Percentiles rank a stretch among this genome's conserved stretches.
Conservation (phyloP, 2,797 vertebrate genomes). For the Helostoma temminkii region DNA sequence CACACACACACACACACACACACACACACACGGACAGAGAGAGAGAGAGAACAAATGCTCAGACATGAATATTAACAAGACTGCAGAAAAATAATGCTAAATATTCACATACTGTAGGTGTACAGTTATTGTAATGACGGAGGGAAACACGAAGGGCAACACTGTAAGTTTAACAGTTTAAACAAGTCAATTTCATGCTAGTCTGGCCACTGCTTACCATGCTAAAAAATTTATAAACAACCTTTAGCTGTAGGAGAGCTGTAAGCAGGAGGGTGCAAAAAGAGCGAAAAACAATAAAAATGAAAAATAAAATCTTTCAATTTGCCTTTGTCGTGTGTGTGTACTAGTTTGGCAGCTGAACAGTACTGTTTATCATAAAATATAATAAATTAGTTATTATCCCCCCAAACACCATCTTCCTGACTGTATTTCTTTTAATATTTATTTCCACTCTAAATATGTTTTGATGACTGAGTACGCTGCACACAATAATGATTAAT, state of each 20-base stretch:
- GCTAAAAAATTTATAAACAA: slow-evolving; percentile 78
- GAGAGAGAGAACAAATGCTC: background rate
- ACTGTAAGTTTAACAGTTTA: slow-evolving; percentile 69
- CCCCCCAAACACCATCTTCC: background rate
- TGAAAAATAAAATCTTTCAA: slow-evolving; percentile 2
- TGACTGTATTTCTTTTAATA: slow-evolving; percentile 9
- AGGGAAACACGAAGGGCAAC: slow-evolving; percentile 51
- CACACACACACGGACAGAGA: background rate
- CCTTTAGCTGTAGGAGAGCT: slow-evolving; percentile 37
- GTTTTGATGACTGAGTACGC: slow-evolving; percentile 13
- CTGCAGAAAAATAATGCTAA: slow-evolving; percentile 8
- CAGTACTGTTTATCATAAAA: slow-evolving; percentile 27
- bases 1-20: background rate
- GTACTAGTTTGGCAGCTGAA: slow-evolving; percentile 15
- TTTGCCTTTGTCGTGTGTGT: background rate
- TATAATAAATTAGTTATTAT: slow-evolving; percentile 28
- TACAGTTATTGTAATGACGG: slow-evolving; percentile 50
- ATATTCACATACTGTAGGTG: background rate
- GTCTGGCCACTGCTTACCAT: slow-evolving; percentile 81
- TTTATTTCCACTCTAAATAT: slow-evolving; percentile 2
- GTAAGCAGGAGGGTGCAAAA: slow-evolving; percentile 19
- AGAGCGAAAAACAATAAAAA: slow-evolving; percentile 18
- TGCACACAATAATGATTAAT: background rate
- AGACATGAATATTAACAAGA: slow-evolving; percentile 5
- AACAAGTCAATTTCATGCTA: slow-evolving; percentile 87